Evolutionary conservation across 2,888 invertebrate species (phyloP), one percentile per base, ranked within the genome.

Genomic region (Dryobotodes eremita): DNA sequence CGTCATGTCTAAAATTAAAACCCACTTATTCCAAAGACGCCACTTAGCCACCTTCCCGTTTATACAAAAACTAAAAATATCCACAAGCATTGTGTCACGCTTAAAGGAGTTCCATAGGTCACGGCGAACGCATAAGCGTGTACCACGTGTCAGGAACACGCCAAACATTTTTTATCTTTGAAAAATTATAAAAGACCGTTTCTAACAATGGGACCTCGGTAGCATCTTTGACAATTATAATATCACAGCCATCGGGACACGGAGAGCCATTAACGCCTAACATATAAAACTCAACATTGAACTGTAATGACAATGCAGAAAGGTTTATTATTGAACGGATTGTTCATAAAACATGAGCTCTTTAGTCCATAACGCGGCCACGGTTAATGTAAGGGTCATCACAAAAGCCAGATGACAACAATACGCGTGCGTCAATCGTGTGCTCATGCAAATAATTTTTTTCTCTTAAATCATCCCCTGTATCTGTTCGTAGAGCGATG

Each of bases 161-260:
- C 96, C 95, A 95, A 96, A 96, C 96, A 94, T 95, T 97, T 96
- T 97, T 96, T 97, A 96, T 96, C 96, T 95, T 95, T 94, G 88
- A 95, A 96, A 96, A 95, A 95, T 94, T 95, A 96, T 96, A 95
- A 96, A 97, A 96, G 96, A 92, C 94, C 95, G 94, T 92, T 92
- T 86, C 91, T 93, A 94, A 97, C 96, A 97, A 97, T 96, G 92
- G 95, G 91, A 90, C 93, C 93, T 95, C 95, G 95, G 97, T 97
- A 97, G 97, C 97, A 96, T 97, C 97, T 97, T 97, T 96, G 96
- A 97, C 96, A 97, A 97, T 96, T 96, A 96, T 97, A 96, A 96
- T 96, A 95, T 96, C 94, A 91, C 90, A 89, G 93, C 88, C 90
- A 88, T 85, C 87, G 88, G 88, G 82, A 88, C 86, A 84, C 83